Conservation (phyloP, 2,797 vertebrate species). For the Alosa sapidissima region DNA sequence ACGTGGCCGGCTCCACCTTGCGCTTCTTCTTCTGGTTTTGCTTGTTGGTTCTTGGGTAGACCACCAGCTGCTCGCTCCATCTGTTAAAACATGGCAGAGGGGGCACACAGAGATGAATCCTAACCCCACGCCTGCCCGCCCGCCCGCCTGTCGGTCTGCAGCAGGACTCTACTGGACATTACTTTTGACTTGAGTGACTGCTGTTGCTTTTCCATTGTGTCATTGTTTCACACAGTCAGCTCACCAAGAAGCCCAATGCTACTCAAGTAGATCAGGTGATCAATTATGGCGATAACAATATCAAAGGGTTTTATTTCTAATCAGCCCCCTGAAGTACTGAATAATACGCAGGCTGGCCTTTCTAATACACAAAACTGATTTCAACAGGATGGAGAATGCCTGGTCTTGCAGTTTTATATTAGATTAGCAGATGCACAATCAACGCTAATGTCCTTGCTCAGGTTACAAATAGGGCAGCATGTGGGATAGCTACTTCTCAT, state of each 20-base stretch:
- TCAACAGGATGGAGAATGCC: not conserved
- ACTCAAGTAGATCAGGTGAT: not conserved
- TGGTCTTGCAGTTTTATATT: not conserved
- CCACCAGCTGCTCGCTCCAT: conserved; percentile 79
- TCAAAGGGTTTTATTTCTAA: not conserved
- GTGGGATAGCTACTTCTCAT: not conserved
- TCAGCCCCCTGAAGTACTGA: no score
- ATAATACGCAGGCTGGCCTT: no score
- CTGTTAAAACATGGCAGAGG: conserved; percentile 49
- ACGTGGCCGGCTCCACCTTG: conserved; percentile 79
- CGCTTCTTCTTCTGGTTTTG: conserved; percentile 86
- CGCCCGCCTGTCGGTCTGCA: not conserved
- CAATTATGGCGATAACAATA: not conserved
- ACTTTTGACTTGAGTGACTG: not conserved
- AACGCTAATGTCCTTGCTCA: not conserved
- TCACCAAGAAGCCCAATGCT: not conserved
- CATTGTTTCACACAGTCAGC: no score
- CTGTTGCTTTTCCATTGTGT: no score
- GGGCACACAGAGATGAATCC: not conserved
- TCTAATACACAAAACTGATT: not conserved
- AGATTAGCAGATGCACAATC: not conserved
- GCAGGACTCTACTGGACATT: not conserved
- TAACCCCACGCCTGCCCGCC: not conserved
- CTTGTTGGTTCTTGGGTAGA: conserved; percentile 82
- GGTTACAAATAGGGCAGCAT: not conserved